Evolutionary conservation across 2,888 invertebrate species (phyloP).

Genomic region (Polyommatus iphigenia): DNA sequence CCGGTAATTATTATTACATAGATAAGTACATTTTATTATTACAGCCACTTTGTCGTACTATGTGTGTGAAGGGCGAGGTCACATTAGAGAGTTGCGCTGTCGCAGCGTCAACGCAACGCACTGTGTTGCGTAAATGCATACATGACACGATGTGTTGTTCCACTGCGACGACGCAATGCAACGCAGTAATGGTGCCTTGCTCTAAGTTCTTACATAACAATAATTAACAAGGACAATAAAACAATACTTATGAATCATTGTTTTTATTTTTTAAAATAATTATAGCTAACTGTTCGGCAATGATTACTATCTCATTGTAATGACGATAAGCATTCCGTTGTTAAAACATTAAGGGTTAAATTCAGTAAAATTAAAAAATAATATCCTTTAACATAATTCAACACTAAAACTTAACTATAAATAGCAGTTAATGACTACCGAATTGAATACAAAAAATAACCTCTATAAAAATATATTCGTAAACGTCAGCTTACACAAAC

Average conservation of each 20-base stretch:
- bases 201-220: too few species aligned
- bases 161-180: too few species aligned
- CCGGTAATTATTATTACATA: too few species aligned
- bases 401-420: constrained; percentile 73
- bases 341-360: constrained; percentile 68
- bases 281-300: constrained; percentile 81
- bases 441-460: constrained; percentile 73
- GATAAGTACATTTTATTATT: too few species aligned
- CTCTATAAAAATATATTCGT: constrained; percentile 76
- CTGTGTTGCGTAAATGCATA: too few species aligned
- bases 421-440: constrained; percentile 68
- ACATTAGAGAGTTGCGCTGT: too few species aligned
- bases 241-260: constrained; percentile 74
- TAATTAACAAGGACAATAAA: constrained; percentile 35
- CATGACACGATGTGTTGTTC: too few species aligned
- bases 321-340: constrained; percentile 79
- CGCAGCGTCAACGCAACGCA: too few species aligned
- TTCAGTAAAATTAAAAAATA: constrained; percentile 63
- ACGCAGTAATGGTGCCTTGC: too few species aligned
- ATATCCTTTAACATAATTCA: constrained; percentile 67
- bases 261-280: constrained; percentile 82
- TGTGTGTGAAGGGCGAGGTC: too few species aligned
- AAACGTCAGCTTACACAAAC: constrained; percentile 74
- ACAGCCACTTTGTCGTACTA: too few species aligned
- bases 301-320: constrained; percentile 74